Evolutionary conservation across 2,888 invertebrate species (phyloP).

Genomic region (Holacanthella duospinosa): DNA sequence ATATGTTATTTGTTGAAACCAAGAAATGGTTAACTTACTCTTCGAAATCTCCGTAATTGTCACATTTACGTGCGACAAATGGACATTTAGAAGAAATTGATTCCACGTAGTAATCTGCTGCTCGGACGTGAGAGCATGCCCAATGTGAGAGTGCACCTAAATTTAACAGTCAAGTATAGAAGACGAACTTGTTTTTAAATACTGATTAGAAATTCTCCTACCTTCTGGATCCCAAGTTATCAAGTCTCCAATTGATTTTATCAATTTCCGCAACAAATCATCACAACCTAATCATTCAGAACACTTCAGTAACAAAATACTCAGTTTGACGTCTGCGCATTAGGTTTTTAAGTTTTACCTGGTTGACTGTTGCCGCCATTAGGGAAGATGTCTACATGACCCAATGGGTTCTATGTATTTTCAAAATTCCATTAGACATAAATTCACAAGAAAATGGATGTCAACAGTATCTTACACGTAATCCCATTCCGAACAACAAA

Average conservation of each 20-base stretch:
- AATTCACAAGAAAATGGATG: too few relatives aligned
- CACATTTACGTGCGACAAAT: constrained; percentile 41
- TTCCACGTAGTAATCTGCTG: constrained; percentile 34
- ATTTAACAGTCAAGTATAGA: constrained; percentile 6
- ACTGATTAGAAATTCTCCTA: background rate
- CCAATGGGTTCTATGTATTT: constrained; percentile 26
- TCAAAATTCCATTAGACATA: background rate
- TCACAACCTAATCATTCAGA: constrained; percentile 40
- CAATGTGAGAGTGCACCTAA: constrained; percentile 21
- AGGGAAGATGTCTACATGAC: constrained; percentile 43
- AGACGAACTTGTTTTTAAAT: too few relatives aligned
- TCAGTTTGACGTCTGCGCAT: too few relatives aligned
- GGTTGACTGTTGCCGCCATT: constrained; percentile 42
- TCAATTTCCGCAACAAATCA: constrained; percentile 30
- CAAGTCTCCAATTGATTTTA: constrained; percentile 29
- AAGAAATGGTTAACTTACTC: constrained; percentile 29
- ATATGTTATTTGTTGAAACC: background rate
- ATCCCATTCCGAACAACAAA: constrained; percentile 21
- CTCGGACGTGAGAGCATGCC: constrained; percentile 37
- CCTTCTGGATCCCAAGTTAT: constrained; percentile 29
- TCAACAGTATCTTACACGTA: constrained; percentile 21
- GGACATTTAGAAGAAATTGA: constrained; percentile 39
- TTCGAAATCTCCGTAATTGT: constrained; percentile 39
- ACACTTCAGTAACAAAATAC: too few relatives aligned
- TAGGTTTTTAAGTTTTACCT: too few relatives aligned